Evolutionary conservation across 2,888 invertebrate genomes (phyloP), one percentile per base, ranked within the genome.

Genomic region (Arge pagana): DNA sequence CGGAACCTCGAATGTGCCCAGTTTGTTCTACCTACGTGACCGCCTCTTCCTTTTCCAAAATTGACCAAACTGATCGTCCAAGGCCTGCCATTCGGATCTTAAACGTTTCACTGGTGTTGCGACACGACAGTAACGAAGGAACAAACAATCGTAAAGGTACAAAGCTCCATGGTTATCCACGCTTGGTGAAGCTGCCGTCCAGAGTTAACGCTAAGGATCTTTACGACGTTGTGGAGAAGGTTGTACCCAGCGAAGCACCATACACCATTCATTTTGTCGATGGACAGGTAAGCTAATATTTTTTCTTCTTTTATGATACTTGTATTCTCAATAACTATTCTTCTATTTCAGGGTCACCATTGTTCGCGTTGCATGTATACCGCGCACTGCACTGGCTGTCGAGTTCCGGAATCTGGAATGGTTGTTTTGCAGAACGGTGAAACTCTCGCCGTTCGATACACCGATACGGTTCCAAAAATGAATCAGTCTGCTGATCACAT

Each of bases 331-430:
- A 19, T 3, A n/a, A 40, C 11, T 3, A 16, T 18, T 26, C 52
- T 56, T 52, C 50, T 53, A 36, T 52, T 57, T 8, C 63, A 84
- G 83, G 84, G 83, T 48, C 76, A 80, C 56, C 79, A 75, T 52
- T 85, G 85, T 64, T 83, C 83, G 8, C 78, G 84, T 2, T 85
- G 85, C 64, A 74, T 81, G 58, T 84, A 79, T 63, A 77, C 78
- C 6, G 70, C 74, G 4, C 81, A 81, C 62, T 85, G 85, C 63
- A 74, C 77, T 5, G 85, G 85, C 10, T 85, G 85, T 65, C 75
- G 76, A 39, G 73, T 85, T 15, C 66, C 76, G 2, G 69, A 70
- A 26, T 73, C 71, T n/a, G 78, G 77, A 2, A 68, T 80, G 60
- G 73, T 83, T 3, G 74, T 66, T 41, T 70, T 85, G n/a, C 79